Evolutionary conservation across 2,888 invertebrate genomes (phyloP).

Genomic region (Corbicula japonica): DNA sequence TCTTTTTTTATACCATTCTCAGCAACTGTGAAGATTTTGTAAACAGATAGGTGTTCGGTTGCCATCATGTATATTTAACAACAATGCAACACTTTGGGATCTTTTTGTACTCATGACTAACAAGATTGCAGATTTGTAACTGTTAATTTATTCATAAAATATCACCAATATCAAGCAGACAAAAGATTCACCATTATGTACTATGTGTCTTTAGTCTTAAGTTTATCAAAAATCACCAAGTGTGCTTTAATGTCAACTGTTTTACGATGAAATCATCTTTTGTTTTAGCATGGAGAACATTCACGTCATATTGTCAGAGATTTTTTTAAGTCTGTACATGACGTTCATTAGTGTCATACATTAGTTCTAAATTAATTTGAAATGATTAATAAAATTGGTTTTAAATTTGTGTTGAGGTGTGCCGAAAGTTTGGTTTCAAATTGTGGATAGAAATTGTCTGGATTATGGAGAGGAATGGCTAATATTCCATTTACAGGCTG

Average conservation of each 20-base stretch:
- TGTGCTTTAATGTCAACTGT: slow-evolving; percentile 7
- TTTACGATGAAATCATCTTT: slow-evolving; percentile 18
- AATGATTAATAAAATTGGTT: background rate
- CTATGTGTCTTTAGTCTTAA: slow-evolving; percentile 8
- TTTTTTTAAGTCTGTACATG: slow-evolving; percentile 8
- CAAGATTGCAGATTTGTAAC: slow-evolving; percentile 39
- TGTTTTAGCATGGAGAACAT: slow-evolving; percentile 9
- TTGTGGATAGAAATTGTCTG: background rate
- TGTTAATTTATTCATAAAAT: slow-evolving; percentile 40
- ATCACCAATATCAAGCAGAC: slow-evolving; percentile 5
- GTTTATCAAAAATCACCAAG: background rate
- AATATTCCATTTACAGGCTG: slow-evolving; percentile 55
- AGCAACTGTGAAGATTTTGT: slow-evolving; percentile 28
- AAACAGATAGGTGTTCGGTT: slow-evolving; percentile 27
- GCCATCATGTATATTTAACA: too few relatives aligned
- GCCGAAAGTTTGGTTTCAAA: slow-evolving; percentile 1
- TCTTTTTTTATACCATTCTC: slow-evolving; percentile 24
- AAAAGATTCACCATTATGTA: slow-evolving; percentile 28
- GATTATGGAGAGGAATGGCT: slow-evolving; percentile 46
- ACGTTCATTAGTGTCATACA: background rate
- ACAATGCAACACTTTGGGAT: slow-evolving; percentile 4
- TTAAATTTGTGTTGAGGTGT: too few relatives aligned
- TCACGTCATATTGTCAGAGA: slow-evolving; percentile 17
- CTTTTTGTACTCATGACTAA: slow-evolving; percentile 28
- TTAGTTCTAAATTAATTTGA: background rate